Base-by-base conservation (phyloP, 30 jellyfish, hydroid and myxozoan species). In the Cassiopea xamachana region DNA sequence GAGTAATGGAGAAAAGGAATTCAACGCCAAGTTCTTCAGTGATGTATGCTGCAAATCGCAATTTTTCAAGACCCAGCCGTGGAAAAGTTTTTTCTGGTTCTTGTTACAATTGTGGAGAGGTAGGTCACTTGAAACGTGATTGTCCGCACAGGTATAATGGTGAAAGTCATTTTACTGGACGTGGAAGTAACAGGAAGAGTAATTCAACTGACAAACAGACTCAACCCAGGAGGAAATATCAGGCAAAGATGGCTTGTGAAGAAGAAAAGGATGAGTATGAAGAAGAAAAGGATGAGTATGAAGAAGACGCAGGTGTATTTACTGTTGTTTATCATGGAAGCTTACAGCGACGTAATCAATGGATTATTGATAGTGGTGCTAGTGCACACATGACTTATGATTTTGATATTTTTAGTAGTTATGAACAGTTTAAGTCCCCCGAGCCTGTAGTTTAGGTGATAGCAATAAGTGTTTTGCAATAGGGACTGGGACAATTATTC, bases 281-380 rank as follows among this genome's bases (percentile, higher is more conserved):
- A 55, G 64, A 55, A 55, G 64, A 55, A 6, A 55, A 55, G 64
- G 64, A 55, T 55, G 64, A 55, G 64, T 55, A 55, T 55, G 64
- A 55, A 55, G 64, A 55, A 55, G 64, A 55, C 64, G 12, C 64
- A 55, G 64, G 0, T 55, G 7, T 55, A 55, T 55, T 55, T 55
- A 55, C 64, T 55, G 64, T 55, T 55, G 64, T 55, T 55, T 55
- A 55, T 55, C 64, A 55, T 55, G 64, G 64, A 55, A 55, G 64
- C 64, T 55, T 55, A 55, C 64, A 73, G 81, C 81, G 17, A 73
- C 51, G 18, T 73, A 50, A 73, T 73, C 60, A 50, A 46, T 74
- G 94, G 94, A 44, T 44, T 60, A 61, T 86, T 50, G 94, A 86
- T 84, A 67, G 94, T 50, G 97, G 90, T 49, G 93, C 93, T 13